A percentile compares a stretch with the other conserved stretches of the same genome.
Conservation (phyloP, 2,797 vertebrate species). For the Nyctibius grandis region DNA sequence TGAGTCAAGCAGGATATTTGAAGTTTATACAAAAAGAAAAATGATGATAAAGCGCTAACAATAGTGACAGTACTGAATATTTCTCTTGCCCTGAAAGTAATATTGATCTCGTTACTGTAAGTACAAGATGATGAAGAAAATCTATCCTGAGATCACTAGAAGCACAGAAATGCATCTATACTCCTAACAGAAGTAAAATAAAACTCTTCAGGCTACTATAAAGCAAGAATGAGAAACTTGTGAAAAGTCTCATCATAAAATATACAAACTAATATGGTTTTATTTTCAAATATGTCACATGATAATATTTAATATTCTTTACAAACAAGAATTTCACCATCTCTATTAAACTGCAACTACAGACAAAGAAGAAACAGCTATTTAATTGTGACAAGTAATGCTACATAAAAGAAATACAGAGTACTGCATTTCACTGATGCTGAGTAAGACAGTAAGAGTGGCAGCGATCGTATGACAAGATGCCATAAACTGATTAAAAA, state of each 20-base stretch:
- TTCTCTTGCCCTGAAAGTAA: not conserved
- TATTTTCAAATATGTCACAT: too few relatives aligned
- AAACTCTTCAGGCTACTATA: not conserved
- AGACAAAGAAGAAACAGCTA: not conserved
- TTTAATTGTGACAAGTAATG: not conserved
- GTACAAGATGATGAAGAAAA: not conserved
- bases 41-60: not conserved
- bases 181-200: not conserved
- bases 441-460: not conserved
- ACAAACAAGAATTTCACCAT: not conserved
- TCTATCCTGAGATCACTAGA: not conserved
- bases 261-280: too few relatives aligned
- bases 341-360: not conserved
- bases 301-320: not conserved
- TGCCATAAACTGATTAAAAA: not conserved
- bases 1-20: not conserved
- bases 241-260: not conserved
- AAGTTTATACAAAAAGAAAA: not conserved
- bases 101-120: not conserved
- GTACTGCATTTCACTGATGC: not conserved
- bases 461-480: not conserved
- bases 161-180: not conserved
- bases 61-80: not conserved
- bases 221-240: not conserved
- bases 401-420: not conserved